Base-by-base conservation (phyloP, 2,113 vertebrate species). In the Hippopotamus amphibius region DNA sequence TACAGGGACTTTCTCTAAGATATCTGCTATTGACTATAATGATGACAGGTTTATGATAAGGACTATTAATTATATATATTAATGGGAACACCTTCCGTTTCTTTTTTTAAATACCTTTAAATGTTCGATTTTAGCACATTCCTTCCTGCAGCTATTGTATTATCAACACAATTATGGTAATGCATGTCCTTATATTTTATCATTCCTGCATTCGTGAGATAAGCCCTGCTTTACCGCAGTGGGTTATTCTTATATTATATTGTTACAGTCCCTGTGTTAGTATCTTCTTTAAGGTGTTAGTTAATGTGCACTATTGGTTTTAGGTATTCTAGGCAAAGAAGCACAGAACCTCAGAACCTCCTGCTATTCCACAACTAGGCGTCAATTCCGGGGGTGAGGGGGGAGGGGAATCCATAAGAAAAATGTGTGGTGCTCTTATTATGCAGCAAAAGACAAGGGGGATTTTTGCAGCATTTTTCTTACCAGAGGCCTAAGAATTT, bases 101-200 rank as follows among this genome's bases (percentile, higher is more conserved):
- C 41, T 57, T 72, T 88, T 96, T 48, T 37, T 37, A 86, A 96
- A 17, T 82, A 43, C 7, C 17, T 96, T 95, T 86, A 68, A 92
- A 48, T 80, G 28, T 90, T 66, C 50, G 84, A 30, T 79, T 96
- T 96, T 90, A 80, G 16, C 14, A 90, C 83, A 88, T 90, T 22
- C 16, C 17, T 90, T 95, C 92, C 63, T 94, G 69, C 10, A 80
- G 26, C 63, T 90, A 43, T 66, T 91, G 24, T 88, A 50, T 92
- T 97, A 63, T 72, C 16, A 7, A 61, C 59, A 65, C 90, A 90
- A 97, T 93, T 96, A 84, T 63, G 90, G 88, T 68, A 96, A 46
- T 50, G 8, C 0, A 8, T 88, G 24, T 81, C 53, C 61, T 92
- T 92, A 41, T 41, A 83, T 30, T 96, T 93, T 90, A 87, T 95